These are phyloP conservation scores for Hephaestus fuliginosus DNA, from an alignment of 2,797 vertebrate genomes.

Conservation along the genomic window DNA sequence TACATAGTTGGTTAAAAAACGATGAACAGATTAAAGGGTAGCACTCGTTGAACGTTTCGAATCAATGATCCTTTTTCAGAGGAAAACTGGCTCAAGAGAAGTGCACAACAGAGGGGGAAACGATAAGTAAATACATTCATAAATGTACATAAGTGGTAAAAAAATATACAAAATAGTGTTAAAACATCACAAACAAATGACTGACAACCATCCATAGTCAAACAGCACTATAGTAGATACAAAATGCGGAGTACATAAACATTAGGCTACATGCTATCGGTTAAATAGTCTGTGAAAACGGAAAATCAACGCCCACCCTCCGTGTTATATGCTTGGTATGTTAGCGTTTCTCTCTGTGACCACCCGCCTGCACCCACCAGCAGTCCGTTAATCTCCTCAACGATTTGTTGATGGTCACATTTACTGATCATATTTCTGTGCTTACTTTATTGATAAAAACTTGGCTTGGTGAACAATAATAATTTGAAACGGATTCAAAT, in stretches of 20 bases:
- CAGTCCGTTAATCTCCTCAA: background rate
- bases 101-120: slow-evolving; percentile 17
- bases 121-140: slow-evolving; percentile 50
- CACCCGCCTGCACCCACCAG: background rate
- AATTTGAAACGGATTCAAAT: background rate
- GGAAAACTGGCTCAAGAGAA: slow-evolving; percentile 12
- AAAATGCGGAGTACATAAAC: slow-evolving; percentile 66
- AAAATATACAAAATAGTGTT: slow-evolving; percentile 22
- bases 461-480: background rate
- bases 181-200: slow-evolving; percentile 52
- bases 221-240: slow-evolving; percentile 53
- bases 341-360: background rate
- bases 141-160: slow-evolving; percentile 27
- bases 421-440: background rate
- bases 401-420: background rate
- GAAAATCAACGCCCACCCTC: background rate
- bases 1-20: slow-evolving; percentile 21
- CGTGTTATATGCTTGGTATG: background rate
- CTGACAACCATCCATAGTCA: slow-evolving; percentile 44
- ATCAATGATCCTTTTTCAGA: slow-evolving; percentile 8
- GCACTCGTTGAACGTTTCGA: slow-evolving; percentile 29
- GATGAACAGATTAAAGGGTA: slow-evolving; percentile 30
- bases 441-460: background rate
- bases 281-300: slow-evolving; percentile 45
- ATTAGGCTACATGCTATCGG: slow-evolving; percentile 67